A percentile compares a stretch with the other conserved stretches of the same genome.
phyloP scores from a whole-genome alignment of 2,797 vertebrate species.

The Loriculus beryllinus region DNA sequence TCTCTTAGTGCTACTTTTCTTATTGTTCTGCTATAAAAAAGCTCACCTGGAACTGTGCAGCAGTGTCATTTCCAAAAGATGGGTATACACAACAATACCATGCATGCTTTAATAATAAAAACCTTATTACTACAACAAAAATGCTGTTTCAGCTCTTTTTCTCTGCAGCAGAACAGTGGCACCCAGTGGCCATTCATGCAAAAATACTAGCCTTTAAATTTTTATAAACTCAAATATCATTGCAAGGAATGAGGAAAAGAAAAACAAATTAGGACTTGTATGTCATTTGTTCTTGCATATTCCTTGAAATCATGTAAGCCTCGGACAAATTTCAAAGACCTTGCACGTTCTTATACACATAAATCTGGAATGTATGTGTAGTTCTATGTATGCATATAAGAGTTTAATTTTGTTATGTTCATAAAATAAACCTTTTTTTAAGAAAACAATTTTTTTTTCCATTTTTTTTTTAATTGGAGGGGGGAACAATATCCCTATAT shows the following conservation, averaged over 20 bases:
- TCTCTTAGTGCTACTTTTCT: slow-evolving; percentile 17
- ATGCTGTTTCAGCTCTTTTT: slow-evolving; percentile 65
- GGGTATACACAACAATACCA: not conserved
- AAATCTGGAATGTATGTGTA: not conserved
- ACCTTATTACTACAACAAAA: slow-evolving; percentile 20
- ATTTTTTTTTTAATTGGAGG: not conserved
- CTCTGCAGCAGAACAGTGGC: slow-evolving; percentile 65
- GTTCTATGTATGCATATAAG: not conserved
- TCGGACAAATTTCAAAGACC: not conserved
- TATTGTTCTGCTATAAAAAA: slow-evolving; percentile 34
- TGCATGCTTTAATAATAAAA: slow-evolving; percentile 28
- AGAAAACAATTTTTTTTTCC: too few species aligned
- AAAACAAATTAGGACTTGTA: not conserved
- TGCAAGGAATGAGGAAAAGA: not conserved
- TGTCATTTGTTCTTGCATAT: not conserved
- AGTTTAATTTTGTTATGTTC: not conserved
- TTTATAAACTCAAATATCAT: not conserved
- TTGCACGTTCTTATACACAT: not conserved
- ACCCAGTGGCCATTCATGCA: slow-evolving; percentile 62
- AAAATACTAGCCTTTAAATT: slow-evolving; percentile 9
- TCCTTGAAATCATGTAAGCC: not conserved
- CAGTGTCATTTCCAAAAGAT: not conserved
- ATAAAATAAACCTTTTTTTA: too few species aligned
- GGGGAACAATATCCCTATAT: not conserved
- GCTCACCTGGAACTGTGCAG: not conserved